Conservation (phyloP, 2,888 invertebrate genomes). For the Coecobrya sp. region DNA sequence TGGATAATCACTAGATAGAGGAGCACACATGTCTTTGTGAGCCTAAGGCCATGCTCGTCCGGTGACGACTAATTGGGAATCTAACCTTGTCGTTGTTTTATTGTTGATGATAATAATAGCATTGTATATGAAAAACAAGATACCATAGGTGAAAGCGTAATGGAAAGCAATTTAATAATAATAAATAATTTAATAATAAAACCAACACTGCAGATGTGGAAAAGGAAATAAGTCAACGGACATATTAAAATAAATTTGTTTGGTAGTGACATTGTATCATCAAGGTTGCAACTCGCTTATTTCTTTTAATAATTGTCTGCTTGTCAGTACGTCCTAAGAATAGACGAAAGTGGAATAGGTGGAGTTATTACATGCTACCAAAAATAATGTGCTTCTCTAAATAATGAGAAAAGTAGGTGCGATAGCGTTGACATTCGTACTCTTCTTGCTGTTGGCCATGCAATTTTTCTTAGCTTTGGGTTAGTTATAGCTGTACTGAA, state of each 20-base stretch:
- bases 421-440: neutral
- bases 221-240: no score
- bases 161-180: neutral
- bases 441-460: neutral
- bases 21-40: neutral
- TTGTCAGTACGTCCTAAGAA: neutral
- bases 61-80: neutral
- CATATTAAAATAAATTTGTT: neutral
- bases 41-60: neutral
- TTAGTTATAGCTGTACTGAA: no score
- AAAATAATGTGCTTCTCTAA: no score
- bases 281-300: neutral
- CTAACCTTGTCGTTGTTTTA: conserved; percentile 10
- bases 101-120: neutral
- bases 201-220: no score
- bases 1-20: neutral
- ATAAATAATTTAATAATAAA: no score
- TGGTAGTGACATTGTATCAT: neutral
- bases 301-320: conserved; percentile 3
- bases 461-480: neutral
- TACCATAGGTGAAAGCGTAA: neutral
- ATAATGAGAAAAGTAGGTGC: neutral
- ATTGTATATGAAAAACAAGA: neutral
- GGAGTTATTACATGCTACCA: no score
- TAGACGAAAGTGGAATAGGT: neutral